Evolutionary conservation across 2,888 invertebrate genomes (phyloP).

Genomic region (Podotricha telesiphe): DNA sequence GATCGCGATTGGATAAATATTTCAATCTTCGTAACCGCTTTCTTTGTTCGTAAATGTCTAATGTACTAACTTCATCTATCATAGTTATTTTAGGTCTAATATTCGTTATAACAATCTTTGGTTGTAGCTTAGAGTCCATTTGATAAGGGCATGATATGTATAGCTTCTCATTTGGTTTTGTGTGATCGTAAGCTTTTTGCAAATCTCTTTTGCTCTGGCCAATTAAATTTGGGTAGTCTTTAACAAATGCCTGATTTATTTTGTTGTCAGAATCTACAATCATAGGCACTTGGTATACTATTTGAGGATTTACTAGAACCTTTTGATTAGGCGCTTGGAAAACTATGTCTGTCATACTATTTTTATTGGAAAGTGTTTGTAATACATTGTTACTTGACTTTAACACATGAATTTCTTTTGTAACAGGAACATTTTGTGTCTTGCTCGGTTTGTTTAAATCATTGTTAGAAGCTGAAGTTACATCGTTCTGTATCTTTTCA

Average conservation of each 20-base stretch:
- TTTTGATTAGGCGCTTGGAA: constrained; percentile 65
- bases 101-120: constrained; percentile 72
- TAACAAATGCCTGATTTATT: constrained; percentile 55
- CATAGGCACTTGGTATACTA: constrained; percentile 74
- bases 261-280: constrained; percentile 65
- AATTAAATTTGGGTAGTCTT: constrained; percentile 57
- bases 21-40: constrained; percentile 74
- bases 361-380: constrained; percentile 62
- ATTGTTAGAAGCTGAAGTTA: constrained; percentile 41
- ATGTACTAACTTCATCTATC: constrained; percentile 69
- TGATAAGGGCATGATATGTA: constrained; percentile 71
- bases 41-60: constrained; percentile 82
- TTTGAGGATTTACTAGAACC: constrained; percentile 69
- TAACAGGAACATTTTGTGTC: constrained; percentile 49
- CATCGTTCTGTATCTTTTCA: constrained; percentile 58
- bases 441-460: constrained; percentile 53
- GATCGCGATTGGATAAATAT: constrained; percentile 61
- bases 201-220: constrained; percentile 56
- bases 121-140: constrained; percentile 68
- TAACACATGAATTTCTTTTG: constrained; percentile 64
- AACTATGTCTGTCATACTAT: constrained; percentile 62
- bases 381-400: constrained; percentile 65
- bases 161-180: constrained; percentile 65
- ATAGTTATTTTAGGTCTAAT: constrained; percentile 61
- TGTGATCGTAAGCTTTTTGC: constrained; percentile 57